phyloP scores from a whole-genome alignment of 1,140 invertebrate species.

The Schlechtendalia chinensis region DNA sequence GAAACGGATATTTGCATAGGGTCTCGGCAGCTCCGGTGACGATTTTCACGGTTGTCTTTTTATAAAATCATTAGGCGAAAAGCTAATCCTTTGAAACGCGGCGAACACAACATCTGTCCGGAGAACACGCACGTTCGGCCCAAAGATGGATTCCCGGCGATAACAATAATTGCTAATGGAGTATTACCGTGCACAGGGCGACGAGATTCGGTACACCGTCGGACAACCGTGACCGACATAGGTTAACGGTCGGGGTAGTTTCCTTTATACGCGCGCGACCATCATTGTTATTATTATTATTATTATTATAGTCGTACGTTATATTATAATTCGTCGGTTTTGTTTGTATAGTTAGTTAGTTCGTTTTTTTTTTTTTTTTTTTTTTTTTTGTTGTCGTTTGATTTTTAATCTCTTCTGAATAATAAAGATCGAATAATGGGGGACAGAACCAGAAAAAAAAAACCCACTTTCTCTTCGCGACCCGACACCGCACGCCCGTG shows the following conservation, averaged over 20 bases:
- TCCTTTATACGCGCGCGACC: neutral
- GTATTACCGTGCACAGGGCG: too few relatives aligned
- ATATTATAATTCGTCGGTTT: neutral
- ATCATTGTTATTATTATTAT: neutral
- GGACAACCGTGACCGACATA: constrained; percentile 49
- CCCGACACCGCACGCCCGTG: neutral
- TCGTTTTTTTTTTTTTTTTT: constrained; percentile 13
- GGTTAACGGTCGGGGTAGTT: constrained; percentile 33
- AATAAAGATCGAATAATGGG: neutral
- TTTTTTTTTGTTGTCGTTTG: too few relatives aligned
- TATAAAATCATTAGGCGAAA: constrained; percentile 44
- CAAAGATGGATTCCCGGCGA: constrained; percentile 14
- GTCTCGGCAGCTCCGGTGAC: constrained; percentile 23
- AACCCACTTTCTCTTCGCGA: neutral
- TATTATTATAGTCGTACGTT: too few relatives aligned
- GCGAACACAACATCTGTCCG: constrained; percentile 31
- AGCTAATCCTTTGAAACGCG: constrained; percentile 47
- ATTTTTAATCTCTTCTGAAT: constrained; percentile 42
- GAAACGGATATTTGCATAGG: constrained; percentile 42
- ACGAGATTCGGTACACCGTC: too few relatives aligned
- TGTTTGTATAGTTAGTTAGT: constrained; percentile 19
- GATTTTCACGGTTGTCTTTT: constrained; percentile 45
- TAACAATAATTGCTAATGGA: too few relatives aligned
- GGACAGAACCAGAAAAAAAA: neutral
- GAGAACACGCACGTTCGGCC: too few relatives aligned